phyloP scores from a whole-genome alignment of 2,113 vertebrate genomes.

The Azemiops feae region DNA sequence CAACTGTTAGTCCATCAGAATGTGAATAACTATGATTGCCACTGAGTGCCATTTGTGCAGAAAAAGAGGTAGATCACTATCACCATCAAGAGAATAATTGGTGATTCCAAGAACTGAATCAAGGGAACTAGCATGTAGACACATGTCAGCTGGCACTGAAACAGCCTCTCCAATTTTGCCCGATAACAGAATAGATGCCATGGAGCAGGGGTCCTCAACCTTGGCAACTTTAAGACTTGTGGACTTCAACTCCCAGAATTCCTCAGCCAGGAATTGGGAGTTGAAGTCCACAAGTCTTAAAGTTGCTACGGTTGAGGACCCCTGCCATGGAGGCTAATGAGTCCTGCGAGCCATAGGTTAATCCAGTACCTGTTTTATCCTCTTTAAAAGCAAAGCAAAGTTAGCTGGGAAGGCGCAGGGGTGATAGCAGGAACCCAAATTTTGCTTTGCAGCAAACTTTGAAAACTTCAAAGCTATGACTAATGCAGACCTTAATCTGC shows the following conservation, averaged over 20 bases:
- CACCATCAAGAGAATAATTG: not conserved
- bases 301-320: too few relatives aligned
- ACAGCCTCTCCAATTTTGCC: not conserved
- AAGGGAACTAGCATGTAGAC: not conserved
- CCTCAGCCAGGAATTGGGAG: too few relatives aligned
- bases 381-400: not conserved
- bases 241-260: too few relatives aligned
- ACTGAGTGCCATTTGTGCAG: not conserved
- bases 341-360: not conserved
- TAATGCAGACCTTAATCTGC: slow-evolving; percentile 1
- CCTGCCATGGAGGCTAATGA: not conserved
- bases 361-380: not conserved
- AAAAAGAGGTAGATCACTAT: not conserved
- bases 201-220: too few relatives aligned
- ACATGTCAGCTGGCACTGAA: not conserved
- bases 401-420: not conserved
- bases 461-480: not conserved
- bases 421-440: not conserved
- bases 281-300: too few relatives aligned
- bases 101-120: not conserved
- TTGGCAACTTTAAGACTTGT: too few relatives aligned
- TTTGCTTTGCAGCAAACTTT: not conserved
- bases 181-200: not conserved
- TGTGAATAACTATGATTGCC: not conserved
- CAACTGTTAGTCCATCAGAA: not conserved